Percentiles rank a stretch among this genome's conserved stretches.
phyloP scores from a whole-genome alignment of 2,888 invertebrate genomes.

The Monopis laevigella region DNA sequence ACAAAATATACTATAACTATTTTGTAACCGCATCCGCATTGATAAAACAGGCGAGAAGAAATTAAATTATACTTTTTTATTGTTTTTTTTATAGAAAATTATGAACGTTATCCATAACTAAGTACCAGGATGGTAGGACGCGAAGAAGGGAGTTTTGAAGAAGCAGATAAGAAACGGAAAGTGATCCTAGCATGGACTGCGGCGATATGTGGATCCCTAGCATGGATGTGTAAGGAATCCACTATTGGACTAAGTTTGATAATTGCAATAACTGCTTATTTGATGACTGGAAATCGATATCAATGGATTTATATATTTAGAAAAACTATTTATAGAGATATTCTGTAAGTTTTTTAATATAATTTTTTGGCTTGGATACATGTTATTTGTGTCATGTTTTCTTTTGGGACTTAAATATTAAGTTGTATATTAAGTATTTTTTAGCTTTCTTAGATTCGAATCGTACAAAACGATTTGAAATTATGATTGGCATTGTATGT shows the following conservation, averaged over 20 bases:
- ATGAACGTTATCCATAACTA: background rate
- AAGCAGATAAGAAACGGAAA: conserved; percentile 40
- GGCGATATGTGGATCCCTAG: conserved; percentile 26
- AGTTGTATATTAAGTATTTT: too few relatives aligned
- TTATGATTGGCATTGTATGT: too few relatives aligned
- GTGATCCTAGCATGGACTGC: conserved; percentile 35
- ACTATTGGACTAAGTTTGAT: conserved; percentile 30
- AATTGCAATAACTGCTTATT: conserved; percentile 33
- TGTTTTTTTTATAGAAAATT: background rate
- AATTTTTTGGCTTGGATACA: too few relatives aligned
- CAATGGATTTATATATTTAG: conserved; percentile 59
- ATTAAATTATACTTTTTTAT: background rate
- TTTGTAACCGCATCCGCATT: too few relatives aligned
- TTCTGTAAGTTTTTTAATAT: conserved; percentile 44
- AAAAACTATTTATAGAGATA: conserved; percentile 48
- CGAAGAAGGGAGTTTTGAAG: conserved; percentile 46
- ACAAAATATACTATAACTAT: too few relatives aligned
- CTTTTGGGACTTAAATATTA: too few relatives aligned
- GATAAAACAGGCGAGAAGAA: too few relatives aligned
- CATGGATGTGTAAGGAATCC: conserved; percentile 34
- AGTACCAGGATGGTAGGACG: conserved; percentile 50
- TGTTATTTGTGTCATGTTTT: too few relatives aligned
- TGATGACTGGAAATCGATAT: conserved; percentile 53
- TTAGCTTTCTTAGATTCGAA: too few relatives aligned
- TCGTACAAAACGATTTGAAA: too few relatives aligned